Evolutionary conservation across 2,888 invertebrate species (phyloP), one percentile per base, ranked within the genome.

Genomic region (Drosophila eohydei): DNA sequence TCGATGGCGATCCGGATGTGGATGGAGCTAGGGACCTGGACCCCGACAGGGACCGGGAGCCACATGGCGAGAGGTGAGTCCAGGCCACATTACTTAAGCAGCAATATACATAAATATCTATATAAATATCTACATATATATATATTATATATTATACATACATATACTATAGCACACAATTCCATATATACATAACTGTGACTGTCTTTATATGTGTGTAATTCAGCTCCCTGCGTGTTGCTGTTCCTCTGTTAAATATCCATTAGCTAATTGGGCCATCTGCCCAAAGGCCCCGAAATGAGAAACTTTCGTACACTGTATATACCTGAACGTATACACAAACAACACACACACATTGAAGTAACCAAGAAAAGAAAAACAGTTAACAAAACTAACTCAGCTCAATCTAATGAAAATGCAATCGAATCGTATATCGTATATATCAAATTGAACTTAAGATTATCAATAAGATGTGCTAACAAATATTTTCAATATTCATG

Each of bases 191-290:
- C 41, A 55, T 59, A 66, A 28, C 9, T 26, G 21, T 41, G 43
- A 43, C 41, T 69, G 36, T 32, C 32, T 28, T 2, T 50, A 21
- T 59, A 16, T 60, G 55, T 63, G 62, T 51, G 57, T 43, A 55
- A 75, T 64, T 63, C 36, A 43, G 44, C 66, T 58, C 38, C 63
- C 73, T 65, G 62, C 63, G 60, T 60, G 43, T 61, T 58, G 64
- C 34, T 59, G 11, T 26, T 62, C 67, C 68, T 46, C 44, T 77
- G 80, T 78, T 74, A 77, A 85, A 85, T 78, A 80, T 74, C 80
- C 83, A 85, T 83, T 83, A 88, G 83, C 85, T 88, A 83, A 87
- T 84, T 82, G 80, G 71, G 69, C 75, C 75, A 79, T 70, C 79
- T 69, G 79, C 52, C 59, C 59, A 43, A 58, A 56, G 44, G 50